Percentiles rank a stretch among this genome's conserved stretches.
Conservation (phyloP, 2,113 vertebrate genomes). For the Epinephelus lanceolatus region DNA sequence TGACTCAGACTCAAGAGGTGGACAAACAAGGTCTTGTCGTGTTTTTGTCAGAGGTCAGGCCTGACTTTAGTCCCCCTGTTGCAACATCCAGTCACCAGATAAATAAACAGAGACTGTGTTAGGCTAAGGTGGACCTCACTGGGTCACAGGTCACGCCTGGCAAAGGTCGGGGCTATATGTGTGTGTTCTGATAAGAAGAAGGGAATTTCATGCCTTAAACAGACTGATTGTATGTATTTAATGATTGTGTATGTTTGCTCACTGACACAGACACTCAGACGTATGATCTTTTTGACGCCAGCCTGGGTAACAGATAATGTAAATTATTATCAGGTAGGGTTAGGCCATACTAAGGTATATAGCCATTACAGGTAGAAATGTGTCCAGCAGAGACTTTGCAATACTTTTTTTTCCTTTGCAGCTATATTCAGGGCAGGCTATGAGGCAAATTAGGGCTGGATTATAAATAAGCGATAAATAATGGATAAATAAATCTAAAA, state of each 20-base stretch:
- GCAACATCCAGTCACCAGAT: neutral
- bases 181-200: neutral
- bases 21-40: neutral
- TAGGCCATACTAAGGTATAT: too few relatives aligned
- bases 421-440: too few relatives aligned
- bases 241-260: neutral
- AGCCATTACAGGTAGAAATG: too few relatives aligned
- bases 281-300: neutral
- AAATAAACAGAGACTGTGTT: constrained; percentile 10
- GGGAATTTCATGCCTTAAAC: neutral
- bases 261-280: neutral
- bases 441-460: too few relatives aligned
- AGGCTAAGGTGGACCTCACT: neutral
- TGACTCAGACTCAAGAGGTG: neutral
- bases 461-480: too few relatives aligned
- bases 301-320: neutral
- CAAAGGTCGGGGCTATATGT: too few relatives aligned
- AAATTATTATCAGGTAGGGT: neutral
- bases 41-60: neutral
- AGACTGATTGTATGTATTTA: neutral
- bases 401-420: too few relatives aligned
- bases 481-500: too few relatives aligned
- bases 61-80: neutral
- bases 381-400: too few relatives aligned
- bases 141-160: constrained; percentile 8